Evolutionary conservation across 35 echinoderm and acorn worm genomes (phyloP).

Genomic region (Hemicentrotus pulcherrimus): DNA sequence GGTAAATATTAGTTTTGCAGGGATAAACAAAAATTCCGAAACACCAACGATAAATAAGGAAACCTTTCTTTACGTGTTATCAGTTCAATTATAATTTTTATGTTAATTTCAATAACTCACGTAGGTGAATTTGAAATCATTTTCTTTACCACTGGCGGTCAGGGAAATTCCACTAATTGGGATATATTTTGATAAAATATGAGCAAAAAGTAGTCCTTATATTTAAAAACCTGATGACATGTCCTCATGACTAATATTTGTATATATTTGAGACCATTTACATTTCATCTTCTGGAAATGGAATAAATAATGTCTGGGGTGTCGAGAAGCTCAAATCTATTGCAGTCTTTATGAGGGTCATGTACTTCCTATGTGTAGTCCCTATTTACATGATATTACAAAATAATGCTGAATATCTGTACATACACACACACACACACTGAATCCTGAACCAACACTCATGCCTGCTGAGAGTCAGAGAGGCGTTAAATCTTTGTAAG

Average conservation of each 20-base stretch:
- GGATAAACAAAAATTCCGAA: not conserved
- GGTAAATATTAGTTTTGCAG: no score
- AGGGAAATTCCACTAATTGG: no score
- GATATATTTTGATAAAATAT: no score
- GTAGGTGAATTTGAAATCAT: no score
- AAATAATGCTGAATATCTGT: not conserved
- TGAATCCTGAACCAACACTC: not conserved
- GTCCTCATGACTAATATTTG: no score
- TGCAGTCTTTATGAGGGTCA: not conserved
- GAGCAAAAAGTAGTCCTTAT: no score
- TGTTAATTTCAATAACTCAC: not conserved
- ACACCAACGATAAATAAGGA: not conserved
- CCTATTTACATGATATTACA: not conserved
- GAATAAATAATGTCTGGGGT: not conserved
- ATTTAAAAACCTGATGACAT: no score
- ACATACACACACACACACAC: not conserved
- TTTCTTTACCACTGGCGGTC: no score
- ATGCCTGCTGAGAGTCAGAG: not conserved
- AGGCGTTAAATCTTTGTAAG: not conserved
- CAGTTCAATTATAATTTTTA: not conserved
- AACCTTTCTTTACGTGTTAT: not conserved
- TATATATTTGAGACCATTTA: not conserved
- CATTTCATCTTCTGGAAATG: not conserved
- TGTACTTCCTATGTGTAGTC: not conserved
- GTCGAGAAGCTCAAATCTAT: not conserved